Evolutionary conservation across 2,797 vertebrate species (phyloP), one percentile per base, ranked within the genome.

Genomic region (Telmatherina bonti): DNA sequence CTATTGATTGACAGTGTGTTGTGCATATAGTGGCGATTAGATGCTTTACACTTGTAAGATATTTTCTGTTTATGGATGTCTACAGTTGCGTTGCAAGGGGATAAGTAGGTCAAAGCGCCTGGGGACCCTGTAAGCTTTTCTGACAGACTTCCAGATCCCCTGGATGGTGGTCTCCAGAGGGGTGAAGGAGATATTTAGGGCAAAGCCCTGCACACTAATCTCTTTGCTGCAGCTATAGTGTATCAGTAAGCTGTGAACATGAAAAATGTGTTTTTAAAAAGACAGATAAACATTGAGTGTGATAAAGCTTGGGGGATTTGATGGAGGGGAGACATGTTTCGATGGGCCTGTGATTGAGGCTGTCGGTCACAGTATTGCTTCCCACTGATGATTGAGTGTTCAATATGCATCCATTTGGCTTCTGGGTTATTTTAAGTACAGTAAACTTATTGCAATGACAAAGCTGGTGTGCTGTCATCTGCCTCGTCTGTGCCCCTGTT

Each of bases 51-150:
- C n/a, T 62, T 62, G 35, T 62, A 54, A 68, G 59, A 59, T 60
- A 63, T 67, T 76, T 72, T 85, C 59, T 62, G 51, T 79, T 59
- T 68, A 51, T 61, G 33, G 64, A 31, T 73, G 56, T 74, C 55
- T 49, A 60, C 68, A 61, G 72, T 78, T 78, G 66, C 36, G 56
- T 67, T 59, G 65, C 66, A 63, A 61, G 56, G 63, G 71, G 82
- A 81, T 81, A 91, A 89, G 85, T 90, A 90, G 90, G 90, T 88
- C 90, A 90, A 76, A 84, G 72, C 36, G 66, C 89, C 85, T 70
- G 55, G 82, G 86, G 85, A 90, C 62, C 70, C 54, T 72, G 70
- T 52, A 62, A 75, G 82, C 69, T 58, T 82, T 85, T n/a, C 27
- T 89, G 87, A 89, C 82, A 88, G 85, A 85, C 76, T 85, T 72